Conservation (phyloP, 2,888 invertebrate species). For the Tetanocera ferruginea region DNA sequence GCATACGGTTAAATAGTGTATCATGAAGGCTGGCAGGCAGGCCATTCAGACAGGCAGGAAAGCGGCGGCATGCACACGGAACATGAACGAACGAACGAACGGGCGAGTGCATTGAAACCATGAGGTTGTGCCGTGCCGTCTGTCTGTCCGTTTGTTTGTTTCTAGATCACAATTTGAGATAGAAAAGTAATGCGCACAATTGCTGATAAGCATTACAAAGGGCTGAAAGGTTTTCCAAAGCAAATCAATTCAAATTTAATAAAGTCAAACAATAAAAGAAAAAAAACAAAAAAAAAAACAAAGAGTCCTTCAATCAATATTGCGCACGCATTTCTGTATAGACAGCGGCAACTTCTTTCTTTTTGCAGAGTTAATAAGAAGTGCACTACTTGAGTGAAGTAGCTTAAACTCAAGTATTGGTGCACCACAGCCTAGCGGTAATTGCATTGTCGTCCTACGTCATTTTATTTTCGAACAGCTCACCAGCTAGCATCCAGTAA, state of each 20-base stretch:
- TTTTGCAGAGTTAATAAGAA: too few relatives aligned
- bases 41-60: background rate
- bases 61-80: conserved; percentile 11
- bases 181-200: conserved; percentile 23
- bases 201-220: conserved; percentile 24
- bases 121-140: conserved; percentile 4
- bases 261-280: too few relatives aligned
- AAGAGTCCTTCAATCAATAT: too few relatives aligned
- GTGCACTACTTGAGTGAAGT: background rate
- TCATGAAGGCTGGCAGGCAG: background rate
- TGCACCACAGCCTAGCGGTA: background rate
- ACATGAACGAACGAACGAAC: conserved; percentile 7
- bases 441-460: background rate
- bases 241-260: conserved; percentile 9
- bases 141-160: background rate
- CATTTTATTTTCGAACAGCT: background rate
- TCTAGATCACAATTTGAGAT: conserved; percentile 14
- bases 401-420: conserved; percentile 5
- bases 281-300: too few relatives aligned
- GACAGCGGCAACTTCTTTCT: too few relatives aligned
- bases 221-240: background rate
- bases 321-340: too few relatives aligned
- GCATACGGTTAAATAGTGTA: conserved; percentile 28
- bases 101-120: conserved; percentile 23
- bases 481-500: conserved; percentile 34